A percentile compares a stretch with the other conserved stretches of the same genome.
These are phyloP conservation scores for Paguma larvata DNA, from an alignment of 2,797 vertebrate genomes.

Conservation along the genomic window DNA sequence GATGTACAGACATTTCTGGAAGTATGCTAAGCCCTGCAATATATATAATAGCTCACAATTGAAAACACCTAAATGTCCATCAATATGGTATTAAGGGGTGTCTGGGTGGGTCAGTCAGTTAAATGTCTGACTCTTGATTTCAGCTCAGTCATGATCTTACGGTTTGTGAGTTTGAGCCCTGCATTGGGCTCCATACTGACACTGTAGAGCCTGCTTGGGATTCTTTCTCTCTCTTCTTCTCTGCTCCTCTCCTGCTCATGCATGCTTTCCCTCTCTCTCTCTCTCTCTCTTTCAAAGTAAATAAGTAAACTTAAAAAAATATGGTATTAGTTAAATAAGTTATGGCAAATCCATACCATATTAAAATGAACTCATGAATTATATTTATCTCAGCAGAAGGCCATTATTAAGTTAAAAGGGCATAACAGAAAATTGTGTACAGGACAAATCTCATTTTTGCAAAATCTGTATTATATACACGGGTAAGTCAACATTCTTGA, in stretches of 20 bases:
- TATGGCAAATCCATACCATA: neutral
- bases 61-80: neutral
- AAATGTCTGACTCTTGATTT: too few relatives aligned
- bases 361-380: conserved; percentile 1
- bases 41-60: neutral
- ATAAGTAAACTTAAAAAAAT: neutral
- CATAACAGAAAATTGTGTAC: neutral
- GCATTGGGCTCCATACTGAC: too few relatives aligned
- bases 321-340: neutral
- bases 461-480: neutral
- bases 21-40: neutral
- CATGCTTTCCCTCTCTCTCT: too few relatives aligned
- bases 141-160: too few relatives aligned
- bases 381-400: neutral
- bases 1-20: neutral
- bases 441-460: neutral
- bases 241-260: too few relatives aligned
- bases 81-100: neutral
- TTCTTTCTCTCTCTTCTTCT: too few relatives aligned
- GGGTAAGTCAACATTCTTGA: conserved; percentile 1
- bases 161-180: too few relatives aligned
- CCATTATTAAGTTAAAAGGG: conserved; percentile 5
- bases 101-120: too few relatives aligned
- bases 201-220: too few relatives aligned
- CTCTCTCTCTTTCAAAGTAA: too few relatives aligned